Conservation (phyloP, 1,140 invertebrate species). For the Lepidurus packardi region DNA sequence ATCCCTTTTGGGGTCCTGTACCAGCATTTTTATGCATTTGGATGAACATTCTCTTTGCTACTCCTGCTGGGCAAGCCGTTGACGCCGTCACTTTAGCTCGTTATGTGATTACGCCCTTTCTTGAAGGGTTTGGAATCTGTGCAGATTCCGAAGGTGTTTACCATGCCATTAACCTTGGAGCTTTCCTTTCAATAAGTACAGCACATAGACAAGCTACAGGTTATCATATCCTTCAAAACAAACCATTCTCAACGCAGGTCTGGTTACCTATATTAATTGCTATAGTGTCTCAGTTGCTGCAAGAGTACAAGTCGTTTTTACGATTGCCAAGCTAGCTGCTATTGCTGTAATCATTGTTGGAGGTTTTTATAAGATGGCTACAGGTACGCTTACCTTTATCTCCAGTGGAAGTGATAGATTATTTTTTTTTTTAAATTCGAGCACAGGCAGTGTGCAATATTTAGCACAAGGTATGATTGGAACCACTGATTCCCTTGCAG, state of each 20-base stretch:
- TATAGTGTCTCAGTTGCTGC: conserved; percentile 47
- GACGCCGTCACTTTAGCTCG: conserved; percentile 46
- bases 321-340: conserved; percentile 47
- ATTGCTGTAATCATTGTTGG: conserved; percentile 47
- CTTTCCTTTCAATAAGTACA: conserved; percentile 24
- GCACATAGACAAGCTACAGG: too few species aligned
- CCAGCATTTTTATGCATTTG: conserved; percentile 43
- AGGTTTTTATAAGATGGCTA: conserved; percentile 44
- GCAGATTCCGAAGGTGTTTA: background rate
- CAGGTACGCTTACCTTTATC: conserved; percentile 39
- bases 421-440: background rate
- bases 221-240: too few species aligned
- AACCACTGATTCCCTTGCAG: conserved; percentile 42
- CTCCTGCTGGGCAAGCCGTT: conserved; percentile 42
- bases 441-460: conserved; percentile 40
- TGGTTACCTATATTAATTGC: conserved; percentile 47
- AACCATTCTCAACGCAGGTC: conserved; percentile 43
- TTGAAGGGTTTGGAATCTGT: conserved; percentile 48
- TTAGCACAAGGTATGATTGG: conserved; percentile 45
- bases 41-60: conserved; percentile 43
- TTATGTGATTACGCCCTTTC: conserved; percentile 84
- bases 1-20: conserved; percentile 38
- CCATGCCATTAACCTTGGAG: background rate
- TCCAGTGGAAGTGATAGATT: background rate
- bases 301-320: conserved; percentile 47